These are phyloP conservation scores for Yponomeuta sedellus DNA, from an alignment of 2,888 invertebrate species.

Conservation along the genomic window DNA sequence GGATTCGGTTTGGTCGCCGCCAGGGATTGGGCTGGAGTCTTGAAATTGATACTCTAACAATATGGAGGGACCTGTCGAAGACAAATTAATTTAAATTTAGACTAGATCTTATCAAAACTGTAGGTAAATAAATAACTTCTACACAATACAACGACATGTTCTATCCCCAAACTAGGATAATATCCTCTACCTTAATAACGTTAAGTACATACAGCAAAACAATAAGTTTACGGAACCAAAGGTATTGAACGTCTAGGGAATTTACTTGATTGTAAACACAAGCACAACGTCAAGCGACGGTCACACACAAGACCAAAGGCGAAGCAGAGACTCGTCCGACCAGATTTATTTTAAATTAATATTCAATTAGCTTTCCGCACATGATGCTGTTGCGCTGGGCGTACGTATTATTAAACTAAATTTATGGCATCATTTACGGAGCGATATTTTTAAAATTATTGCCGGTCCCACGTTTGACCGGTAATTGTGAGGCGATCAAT, in stretches of 20 bases:
- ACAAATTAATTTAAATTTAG: not conserved
- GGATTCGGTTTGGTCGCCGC: slow-evolving; percentile 53
- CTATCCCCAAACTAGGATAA: too few species aligned
- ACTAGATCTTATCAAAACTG: not conserved
- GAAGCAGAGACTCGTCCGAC: slow-evolving; percentile 51
- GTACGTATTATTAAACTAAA: slow-evolving; percentile 72
- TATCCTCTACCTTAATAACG: too few species aligned
- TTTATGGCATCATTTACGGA: slow-evolving; percentile 73
- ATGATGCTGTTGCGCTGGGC: slow-evolving; percentile 68
- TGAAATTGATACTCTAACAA: not conserved
- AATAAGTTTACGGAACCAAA: too few species aligned
- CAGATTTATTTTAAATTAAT: slow-evolving; percentile 75
- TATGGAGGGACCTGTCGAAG: not conserved
- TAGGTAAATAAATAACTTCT: too few species aligned
- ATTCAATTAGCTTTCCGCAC: slow-evolving; percentile 77
- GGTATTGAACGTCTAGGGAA: not conserved
- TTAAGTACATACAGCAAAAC: too few species aligned
- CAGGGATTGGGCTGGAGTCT: not conserved
- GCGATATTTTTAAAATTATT: slow-evolving; percentile 71
- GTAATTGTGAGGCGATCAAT: slow-evolving; percentile 55
- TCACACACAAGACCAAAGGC: slow-evolving; percentile 16
- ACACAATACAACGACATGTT: too few species aligned
- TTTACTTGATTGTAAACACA: not conserved
- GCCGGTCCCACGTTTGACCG: slow-evolving; percentile 53
- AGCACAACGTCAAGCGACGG: not conserved